Conservation (phyloP, 2,888 invertebrate genomes). For the Notodonta ziczac region DNA sequence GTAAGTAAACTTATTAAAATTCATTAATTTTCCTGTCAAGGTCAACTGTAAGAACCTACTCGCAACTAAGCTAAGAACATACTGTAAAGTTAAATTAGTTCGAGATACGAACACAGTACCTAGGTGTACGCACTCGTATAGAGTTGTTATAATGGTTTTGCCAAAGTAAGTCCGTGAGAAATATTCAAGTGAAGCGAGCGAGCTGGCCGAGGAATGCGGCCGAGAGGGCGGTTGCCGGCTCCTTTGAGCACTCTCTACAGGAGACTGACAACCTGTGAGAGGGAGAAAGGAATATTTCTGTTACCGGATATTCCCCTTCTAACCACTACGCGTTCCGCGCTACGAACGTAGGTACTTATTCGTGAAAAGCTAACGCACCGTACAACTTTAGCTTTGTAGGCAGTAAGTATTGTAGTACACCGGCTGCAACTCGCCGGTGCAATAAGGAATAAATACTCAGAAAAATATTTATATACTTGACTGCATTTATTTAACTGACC, state of each 20-base stretch:
- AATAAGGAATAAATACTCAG: constrained; percentile 20
- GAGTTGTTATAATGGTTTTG: constrained; percentile 67
- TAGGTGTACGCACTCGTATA: constrained; percentile 36
- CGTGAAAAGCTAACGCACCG: constrained; percentile 29
- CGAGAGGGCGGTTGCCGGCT: constrained; percentile 80
- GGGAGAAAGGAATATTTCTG: constrained; percentile 71
- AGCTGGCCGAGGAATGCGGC: constrained; percentile 76
- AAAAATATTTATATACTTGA: constrained; percentile 16
- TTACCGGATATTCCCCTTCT: constrained; percentile 58
- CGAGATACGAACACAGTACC: constrained; percentile 31
- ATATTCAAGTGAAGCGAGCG: constrained; percentile 76
- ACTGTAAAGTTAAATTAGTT: not conserved
- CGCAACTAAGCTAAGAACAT: no score
- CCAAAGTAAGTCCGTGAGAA: constrained; percentile 84
- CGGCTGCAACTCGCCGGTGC: constrained; percentile 1
- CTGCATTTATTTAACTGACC: constrained; percentile 5
- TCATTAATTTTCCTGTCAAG: constrained; percentile 14
- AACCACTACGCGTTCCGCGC: constrained; percentile 40
- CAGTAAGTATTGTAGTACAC: not conserved
- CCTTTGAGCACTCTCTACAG: constrained; percentile 77
- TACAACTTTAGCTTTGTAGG: not conserved
- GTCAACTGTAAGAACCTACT: no score
- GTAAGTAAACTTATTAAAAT: not conserved
- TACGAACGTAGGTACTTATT: constrained; percentile 18
- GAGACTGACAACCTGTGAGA: constrained; percentile 72